Base-by-base conservation (phyloP, 2,888 invertebrate genomes). In the Volucella inanis region DNA sequence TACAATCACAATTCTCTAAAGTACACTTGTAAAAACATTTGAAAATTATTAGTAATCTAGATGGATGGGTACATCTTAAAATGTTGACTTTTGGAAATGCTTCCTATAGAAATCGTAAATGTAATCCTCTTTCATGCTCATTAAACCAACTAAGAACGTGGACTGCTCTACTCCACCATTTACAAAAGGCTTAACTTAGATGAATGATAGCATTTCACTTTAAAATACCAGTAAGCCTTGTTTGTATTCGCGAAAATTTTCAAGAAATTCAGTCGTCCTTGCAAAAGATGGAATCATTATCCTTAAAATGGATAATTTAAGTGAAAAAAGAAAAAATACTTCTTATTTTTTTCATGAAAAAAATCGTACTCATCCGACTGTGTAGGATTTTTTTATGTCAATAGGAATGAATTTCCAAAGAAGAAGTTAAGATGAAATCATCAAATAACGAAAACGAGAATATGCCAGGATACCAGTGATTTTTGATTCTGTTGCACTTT, bases 51-150 rank as follows among this genome's bases (percentile, higher is more conserved):
- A 31, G 0, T 31, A 31, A 31, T 31, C 31, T 31, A 31, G 31
- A 31, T 31, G 6, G 31, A 31, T 31, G 31, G 31, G 31, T 31
- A 31, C 31, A 31, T 31, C 31, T 31, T 31, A 31, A 31, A 31
- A 31, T 31, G 31, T 31, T 31, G 6, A 31, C 31, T 31, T 31
- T 31, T 59, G 15, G 57, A 59, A 59, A 10, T 14, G 15, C 52
- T 18, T 61, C 45, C 47, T 38, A 49, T 39, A 18, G 55, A 72
- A 12, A 22, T 55, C 52, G 72, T 68, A 15, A 39, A 14, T 12
- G 61, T 83, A 83, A 78, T 83, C 83, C 78, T 64, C 67, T 83
- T 77, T 78, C 52, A 77, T 70, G 55, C 78, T 83, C 78, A 74
- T 83, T 78, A 83, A 74, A 83, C 64, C 68, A 39, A 43, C 78